phyloP scores from a whole-genome alignment of 2,113 vertebrate species.

The Heterotilapia buettikoferi region DNA sequence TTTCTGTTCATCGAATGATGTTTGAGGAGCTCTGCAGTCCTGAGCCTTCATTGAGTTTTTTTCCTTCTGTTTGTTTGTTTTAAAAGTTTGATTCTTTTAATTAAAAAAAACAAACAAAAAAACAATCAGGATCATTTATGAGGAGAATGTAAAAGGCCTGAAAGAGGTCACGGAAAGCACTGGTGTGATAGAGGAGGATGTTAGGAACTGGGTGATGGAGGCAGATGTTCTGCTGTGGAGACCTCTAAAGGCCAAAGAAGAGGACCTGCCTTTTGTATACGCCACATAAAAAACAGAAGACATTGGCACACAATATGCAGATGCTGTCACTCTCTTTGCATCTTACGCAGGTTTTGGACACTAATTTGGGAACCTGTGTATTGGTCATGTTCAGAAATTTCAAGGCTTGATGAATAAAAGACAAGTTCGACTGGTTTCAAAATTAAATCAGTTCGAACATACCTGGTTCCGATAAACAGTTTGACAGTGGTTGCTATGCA shows the following conservation, averaged over 20 bases:
- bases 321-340: not conserved
- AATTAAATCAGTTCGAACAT: not conserved
- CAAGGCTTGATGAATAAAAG: not conserved
- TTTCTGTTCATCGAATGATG: not conserved
- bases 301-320: not conserved
- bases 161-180: not conserved
- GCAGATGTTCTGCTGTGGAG: not conserved
- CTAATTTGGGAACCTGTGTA: not conserved
- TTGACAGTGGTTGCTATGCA: not conserved
- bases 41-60: not conserved
- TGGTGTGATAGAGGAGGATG: not conserved
- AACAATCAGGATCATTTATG: not conserved
- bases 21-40: not conserved
- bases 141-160: not conserved
- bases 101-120: not conserved
- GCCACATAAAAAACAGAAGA: not conserved
- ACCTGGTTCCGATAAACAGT: not conserved
- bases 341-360: not conserved
- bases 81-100: not conserved
- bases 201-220: not conserved
- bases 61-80: not conserved
- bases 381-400: not conserved
- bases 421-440: not conserved
- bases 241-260: not conserved
- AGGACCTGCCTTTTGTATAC: not conserved